Conservation (phyloP, 2,797 vertebrate genomes). For the Cynodonichthys magdalenae region DNA sequence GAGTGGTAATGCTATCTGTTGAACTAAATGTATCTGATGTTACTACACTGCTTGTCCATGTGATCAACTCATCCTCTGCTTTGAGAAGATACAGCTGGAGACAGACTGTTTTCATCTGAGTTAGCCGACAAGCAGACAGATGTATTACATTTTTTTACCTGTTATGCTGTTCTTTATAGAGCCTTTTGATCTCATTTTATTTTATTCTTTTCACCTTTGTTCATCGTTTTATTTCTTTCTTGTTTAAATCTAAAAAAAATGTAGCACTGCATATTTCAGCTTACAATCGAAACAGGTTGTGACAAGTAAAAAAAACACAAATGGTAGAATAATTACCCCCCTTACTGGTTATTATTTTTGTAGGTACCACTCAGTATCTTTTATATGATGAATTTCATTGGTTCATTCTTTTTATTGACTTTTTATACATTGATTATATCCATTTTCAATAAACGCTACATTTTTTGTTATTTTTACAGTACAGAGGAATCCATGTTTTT, state of each 20-base stretch:
- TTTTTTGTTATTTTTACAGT: too few relatives aligned
- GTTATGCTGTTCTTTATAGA: constrained; percentile 64
- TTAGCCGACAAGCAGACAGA: constrained; percentile 10
- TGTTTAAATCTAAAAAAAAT: too few relatives aligned
- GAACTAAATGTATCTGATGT: constrained; percentile 54
- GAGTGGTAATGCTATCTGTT: constrained; percentile 55
- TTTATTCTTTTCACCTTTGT: constrained; percentile 24
- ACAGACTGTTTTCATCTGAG: constrained; percentile 24
- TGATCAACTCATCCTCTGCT: constrained; percentile 46
- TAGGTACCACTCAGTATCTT: too few relatives aligned
- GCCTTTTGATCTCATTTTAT: constrained; percentile 58
- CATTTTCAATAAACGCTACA: too few relatives aligned
- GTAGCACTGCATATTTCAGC: too few relatives aligned
- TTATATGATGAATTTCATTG: too few relatives aligned
- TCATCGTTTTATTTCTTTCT: constrained; percentile 9
- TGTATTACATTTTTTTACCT: constrained; percentile 51
- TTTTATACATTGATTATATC: too few relatives aligned
- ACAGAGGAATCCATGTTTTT: background rate
- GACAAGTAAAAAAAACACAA: too few relatives aligned
- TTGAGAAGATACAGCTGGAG: constrained; percentile 38
- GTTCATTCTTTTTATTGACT: too few relatives aligned
- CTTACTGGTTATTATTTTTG: too few relatives aligned
- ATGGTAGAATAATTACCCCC: too few relatives aligned
- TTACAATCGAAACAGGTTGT: too few relatives aligned
- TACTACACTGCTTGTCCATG: constrained; percentile 44